phyloP scores from a whole-genome alignment of 2,888 invertebrate genomes.

The Tyria jacobaeae region DNA sequence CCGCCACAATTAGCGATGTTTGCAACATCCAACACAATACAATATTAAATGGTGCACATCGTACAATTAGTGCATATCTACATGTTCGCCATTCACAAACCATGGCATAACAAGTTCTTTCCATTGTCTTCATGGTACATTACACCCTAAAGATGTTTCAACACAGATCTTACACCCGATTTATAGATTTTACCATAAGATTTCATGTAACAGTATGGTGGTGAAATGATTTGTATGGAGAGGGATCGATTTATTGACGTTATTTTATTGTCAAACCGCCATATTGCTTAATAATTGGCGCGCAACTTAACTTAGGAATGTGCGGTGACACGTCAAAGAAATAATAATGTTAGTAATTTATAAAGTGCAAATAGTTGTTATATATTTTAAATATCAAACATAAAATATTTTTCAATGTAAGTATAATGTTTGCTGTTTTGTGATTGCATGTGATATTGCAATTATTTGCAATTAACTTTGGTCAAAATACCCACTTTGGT shows the following conservation, averaged over 20 bases:
- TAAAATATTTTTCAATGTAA: too few relatives aligned
- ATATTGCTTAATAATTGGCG: too few relatives aligned
- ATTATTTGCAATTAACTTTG: too few relatives aligned
- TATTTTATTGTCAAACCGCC: too few relatives aligned
- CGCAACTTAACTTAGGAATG: too few relatives aligned
- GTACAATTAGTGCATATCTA: slow-evolving; percentile 64
- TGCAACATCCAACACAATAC: slow-evolving; percentile 40
- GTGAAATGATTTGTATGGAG: slow-evolving; percentile 4
- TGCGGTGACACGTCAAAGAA: too few relatives aligned
- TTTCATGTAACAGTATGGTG: slow-evolving; percentile 51
- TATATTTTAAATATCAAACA: too few relatives aligned
- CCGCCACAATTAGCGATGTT: slow-evolving; percentile 20
- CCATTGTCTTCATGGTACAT: slow-evolving; percentile 78
- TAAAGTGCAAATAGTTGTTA: too few relatives aligned
- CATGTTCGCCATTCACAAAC: slow-evolving; percentile 52
- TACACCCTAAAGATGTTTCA: slow-evolving; percentile 59
- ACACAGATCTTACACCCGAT: slow-evolving; percentile 73
- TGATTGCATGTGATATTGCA: too few relatives aligned
- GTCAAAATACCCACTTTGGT: too few relatives aligned
- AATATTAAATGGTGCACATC: slow-evolving; percentile 66
- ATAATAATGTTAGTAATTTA: too few relatives aligned
- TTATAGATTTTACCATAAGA: slow-evolving; percentile 82
- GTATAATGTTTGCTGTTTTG: too few relatives aligned
- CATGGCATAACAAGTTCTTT: slow-evolving; percentile 34
- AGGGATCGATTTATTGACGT: slow-evolving; percentile 8